These are phyloP conservation scores for Temnothorax ravouxi DNA, from an alignment of 2,888 invertebrate genomes.

Conservation along the genomic window DNA sequence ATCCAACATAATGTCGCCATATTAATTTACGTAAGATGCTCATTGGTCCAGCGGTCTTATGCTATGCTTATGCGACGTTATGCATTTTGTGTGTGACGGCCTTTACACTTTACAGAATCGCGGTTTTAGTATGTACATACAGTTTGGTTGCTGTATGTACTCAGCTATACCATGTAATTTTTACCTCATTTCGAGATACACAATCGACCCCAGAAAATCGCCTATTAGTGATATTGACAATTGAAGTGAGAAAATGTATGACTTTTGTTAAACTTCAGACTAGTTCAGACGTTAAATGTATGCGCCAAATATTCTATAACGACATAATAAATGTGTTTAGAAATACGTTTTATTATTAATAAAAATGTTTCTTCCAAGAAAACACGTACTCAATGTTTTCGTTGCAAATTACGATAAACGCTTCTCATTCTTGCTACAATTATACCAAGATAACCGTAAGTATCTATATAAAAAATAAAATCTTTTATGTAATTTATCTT, in stretches of 20 bases:
- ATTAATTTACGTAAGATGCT: too few species aligned
- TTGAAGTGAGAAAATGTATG: background rate
- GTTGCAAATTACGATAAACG: background rate
- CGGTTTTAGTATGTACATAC: too few species aligned
- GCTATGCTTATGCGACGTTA: too few species aligned
- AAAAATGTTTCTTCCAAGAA: constrained; percentile 34
- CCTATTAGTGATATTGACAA: background rate
- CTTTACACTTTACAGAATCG: too few species aligned
- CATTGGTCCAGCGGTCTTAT: too few species aligned
- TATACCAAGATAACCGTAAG: constrained; percentile 26
- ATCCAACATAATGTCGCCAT: too few species aligned
- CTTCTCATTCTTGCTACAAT: background rate
- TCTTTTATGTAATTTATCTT: background rate
- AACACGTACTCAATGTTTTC: background rate
- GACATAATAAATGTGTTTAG: background rate
- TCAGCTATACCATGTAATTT: too few species aligned
- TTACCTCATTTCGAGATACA: too few species aligned
- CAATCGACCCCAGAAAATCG: too few species aligned
- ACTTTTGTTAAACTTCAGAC: constrained; percentile 10
- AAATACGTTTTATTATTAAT: constrained; percentile 13
- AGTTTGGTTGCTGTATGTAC: too few species aligned
- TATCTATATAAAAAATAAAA: constrained; percentile 7
- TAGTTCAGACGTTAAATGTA: constrained; percentile 13
- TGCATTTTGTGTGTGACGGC: too few species aligned
- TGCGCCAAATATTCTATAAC: background rate